Evolutionary conservation across 2,113 vertebrate genomes (phyloP).

Genomic region (Brachyhypopomus gauderio): DNA sequence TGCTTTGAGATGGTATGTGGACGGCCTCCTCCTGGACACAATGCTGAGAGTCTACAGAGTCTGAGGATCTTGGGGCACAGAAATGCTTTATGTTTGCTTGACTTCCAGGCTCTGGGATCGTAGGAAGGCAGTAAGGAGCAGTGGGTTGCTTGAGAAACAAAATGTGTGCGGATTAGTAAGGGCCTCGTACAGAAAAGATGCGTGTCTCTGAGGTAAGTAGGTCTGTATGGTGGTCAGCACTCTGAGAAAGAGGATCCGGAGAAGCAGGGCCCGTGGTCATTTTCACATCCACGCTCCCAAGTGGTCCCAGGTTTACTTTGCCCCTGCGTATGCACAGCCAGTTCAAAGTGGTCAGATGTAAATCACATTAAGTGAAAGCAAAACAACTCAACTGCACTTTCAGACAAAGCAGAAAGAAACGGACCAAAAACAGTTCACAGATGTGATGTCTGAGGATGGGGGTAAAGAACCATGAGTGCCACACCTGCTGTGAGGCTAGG

Average conservation of each 20-base stretch:
- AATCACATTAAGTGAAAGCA: neutral
- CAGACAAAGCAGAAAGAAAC: constrained; percentile 11
- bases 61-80: constrained; percentile 6
- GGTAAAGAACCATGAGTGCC: neutral
- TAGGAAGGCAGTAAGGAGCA: constrained; percentile 16
- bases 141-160: constrained; percentile 19
- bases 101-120: neutral
- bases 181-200: neutral
- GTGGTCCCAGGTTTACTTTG: constrained; percentile 25
- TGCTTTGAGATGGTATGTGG: constrained; percentile 26
- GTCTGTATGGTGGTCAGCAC: constrained; percentile 43
- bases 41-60: neutral
- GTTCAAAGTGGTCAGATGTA: constrained; percentile 9
- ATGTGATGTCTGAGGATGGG: neutral
- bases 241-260: constrained; percentile 18
- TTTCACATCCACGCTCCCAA: constrained; percentile 34
- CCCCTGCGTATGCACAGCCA: constrained; percentile 1
- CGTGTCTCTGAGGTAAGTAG: constrained; percentile 50
- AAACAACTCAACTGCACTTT: constrained; percentile 17
- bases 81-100: constrained; percentile 7
- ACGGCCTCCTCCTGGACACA: constrained; percentile 8
- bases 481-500: neutral
- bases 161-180: neutral
- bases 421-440: constrained; percentile 12
- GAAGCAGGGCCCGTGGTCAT: neutral